Evolutionary conservation across 2,888 invertebrate species (phyloP), one percentile per base, ranked within the genome.

Genomic region (Agelastica alni): DNA sequence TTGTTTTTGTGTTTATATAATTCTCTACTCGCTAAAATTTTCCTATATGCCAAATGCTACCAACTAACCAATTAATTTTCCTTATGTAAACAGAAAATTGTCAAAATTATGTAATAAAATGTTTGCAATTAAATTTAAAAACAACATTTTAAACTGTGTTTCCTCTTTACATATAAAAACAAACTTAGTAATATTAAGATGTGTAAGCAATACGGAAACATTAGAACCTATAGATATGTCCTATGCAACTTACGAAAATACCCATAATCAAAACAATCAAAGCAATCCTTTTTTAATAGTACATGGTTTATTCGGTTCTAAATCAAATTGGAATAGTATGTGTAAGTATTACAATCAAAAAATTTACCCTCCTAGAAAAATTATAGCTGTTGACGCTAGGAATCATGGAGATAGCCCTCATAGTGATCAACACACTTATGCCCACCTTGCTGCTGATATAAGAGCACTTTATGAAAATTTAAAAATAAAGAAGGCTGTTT

Each of bases 391-490:
- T 22, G 98, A 98, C 78, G 89, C 91, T 4, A 82, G 97, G 71
- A 97, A 98, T 78, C 98, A 98, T 77, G 98, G 97, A 0, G 93
- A 94, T 59, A 96, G 96, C 70, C 88, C 91, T 1, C 95, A 96
- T 72, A 79, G 85, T 0, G 64, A 80, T 0, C 81, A 85, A 0
- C 89, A 93, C 77, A 83, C 81, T 16, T 96, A 94, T 70, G 75
- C 80, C 6, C 82, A 85, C 31, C 84, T 96, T 82, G 85, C 88
- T 0, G 80, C 79, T 47, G 97, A 97, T 76, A 70, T 96, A 3
- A 73, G 82, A 6, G 77, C 81, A 32, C 79, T 93, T 31, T 76
- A 91, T 56, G 80, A 84, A 62, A 83, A 85, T 60, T 74, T 86
- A 36, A 78, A 82, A 12, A 78, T 92, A 36, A 72, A 81, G 0